Base-by-base conservation (phyloP, 2,113 vertebrate genomes). In the Tetraodon nigroviridis region DNA sequence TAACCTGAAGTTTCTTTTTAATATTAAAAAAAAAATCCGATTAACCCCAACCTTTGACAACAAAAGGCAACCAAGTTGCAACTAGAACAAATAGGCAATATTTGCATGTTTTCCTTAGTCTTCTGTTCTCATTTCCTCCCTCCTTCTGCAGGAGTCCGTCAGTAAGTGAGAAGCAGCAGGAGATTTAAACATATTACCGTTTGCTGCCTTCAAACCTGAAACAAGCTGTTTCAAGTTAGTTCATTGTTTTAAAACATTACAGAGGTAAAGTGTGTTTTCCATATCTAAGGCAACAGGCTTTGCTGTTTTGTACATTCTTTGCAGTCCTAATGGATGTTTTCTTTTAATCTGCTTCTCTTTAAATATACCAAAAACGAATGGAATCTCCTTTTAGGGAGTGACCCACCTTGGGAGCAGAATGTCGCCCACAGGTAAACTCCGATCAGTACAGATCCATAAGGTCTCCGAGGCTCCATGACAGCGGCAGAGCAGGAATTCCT, bases 401-500 rank as follows among this genome's bases (percentile, higher is more conserved):
- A 73, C 90, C 56, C 76, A 91, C 90, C 89, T 86, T 84, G 78
- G 45, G 75, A 83, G 64, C 75, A 84, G 29, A 88, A 71, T 5
- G 77, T 80, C 60, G 78, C 75, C 87, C 81, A 89, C 62, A 91
- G 78, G 73, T 86, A 87, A 68, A 88, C 55, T 62, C 82, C 81
- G 15, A 84, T 27, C 50, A 78, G 55, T 27, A 61, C 29, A 42
- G 45, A 78, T 81, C 78, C 81, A 17, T 61, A 6, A 3, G 64
- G 59, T 74, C 55, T 87, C 37, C 64, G 71, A 49, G 55, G 65
- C 59, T 80, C 84, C 89, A 91, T 90, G 48, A 40, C 82, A 47
- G 67, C 69, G 12, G 24, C 37, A 22, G 63, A 55, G 57, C 58
- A 40, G 7, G 10, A 56, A 63, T 24, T 66, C 55, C 47, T 21